Evolutionary conservation across 2,113 vertebrate species (phyloP), one percentile per base, ranked within the genome.

Genomic region (Pyxicephalus adspersus): DNA sequence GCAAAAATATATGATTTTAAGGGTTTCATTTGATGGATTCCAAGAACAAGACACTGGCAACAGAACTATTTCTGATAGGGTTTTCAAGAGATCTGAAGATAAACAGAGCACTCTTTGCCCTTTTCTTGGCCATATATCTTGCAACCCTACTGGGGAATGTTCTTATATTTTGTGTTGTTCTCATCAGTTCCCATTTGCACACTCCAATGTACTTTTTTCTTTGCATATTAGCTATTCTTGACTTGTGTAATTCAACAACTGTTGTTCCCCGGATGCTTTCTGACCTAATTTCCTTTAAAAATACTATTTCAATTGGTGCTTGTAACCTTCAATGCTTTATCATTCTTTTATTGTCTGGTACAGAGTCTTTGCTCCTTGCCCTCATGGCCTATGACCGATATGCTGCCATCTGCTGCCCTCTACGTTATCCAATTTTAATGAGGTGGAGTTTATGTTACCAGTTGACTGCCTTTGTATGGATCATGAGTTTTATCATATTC

Each of bases 311-410:
- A 5, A 4, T 55, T 25, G 2, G 15, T 16, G 68, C 19, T 22
- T 72, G 68, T 23, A 55, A 20, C 8, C 9, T 26, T 18, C 68
- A 72, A 18, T 19, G 52, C 38, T 22, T 26, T 5, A 16, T 29
- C 15, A 26, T 20, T 4, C 16, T 55, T 7, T 16, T 72, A 13
- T 28, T 72, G 18, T 50, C 22, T 19, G 51, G 19, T 20, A 28
- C 51, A 18, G 68, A 72, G 20, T 16, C 17, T 26, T 3, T 80
- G 64, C 80, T 81, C 19, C 80, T 77, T 11, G 82, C 85, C 0
- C 76, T 87, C 28, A 87, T 89, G 87, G 86, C 88, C 18, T 87
- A 77, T 0, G 88, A 86, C 66, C 76, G 83, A 1, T 83, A 83
- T 0, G 6, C 83, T 60, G 87, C 85, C 55, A 87, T 88, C 60